These are phyloP conservation scores for Thripadectes ignobilis DNA, from an alignment of 2,797 vertebrate genomes.

Conservation along the genomic window DNA sequence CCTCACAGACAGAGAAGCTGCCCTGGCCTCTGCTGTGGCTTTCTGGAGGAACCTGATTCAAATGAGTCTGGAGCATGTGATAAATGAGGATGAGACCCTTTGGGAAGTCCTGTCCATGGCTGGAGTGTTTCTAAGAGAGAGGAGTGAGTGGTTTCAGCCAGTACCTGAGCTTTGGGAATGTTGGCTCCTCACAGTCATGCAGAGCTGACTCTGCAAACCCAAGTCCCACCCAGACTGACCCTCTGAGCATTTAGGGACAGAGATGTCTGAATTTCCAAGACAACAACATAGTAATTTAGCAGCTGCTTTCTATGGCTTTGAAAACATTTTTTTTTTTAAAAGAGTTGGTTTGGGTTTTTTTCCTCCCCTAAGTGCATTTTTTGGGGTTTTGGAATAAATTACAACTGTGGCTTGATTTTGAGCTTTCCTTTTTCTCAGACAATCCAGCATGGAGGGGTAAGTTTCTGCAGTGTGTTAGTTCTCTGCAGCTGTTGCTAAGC, in stretches of 20 bases:
- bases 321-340: background rate
- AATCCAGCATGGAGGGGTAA: background rate
- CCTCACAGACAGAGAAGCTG: background rate
- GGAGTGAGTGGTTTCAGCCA: background rate
- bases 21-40: background rate
- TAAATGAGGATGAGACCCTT: background rate
- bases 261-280: background rate
- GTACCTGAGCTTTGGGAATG: background rate
- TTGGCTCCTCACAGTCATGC: background rate
- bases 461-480: slow-evolving; percentile 4
- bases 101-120: background rate
- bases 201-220: background rate
- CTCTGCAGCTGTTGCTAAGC: slow-evolving; percentile 30
- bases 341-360: background rate
- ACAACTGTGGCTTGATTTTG: background rate
- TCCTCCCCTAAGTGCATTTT: background rate
- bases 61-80: background rate
- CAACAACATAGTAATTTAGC: background rate
- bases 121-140: background rate
- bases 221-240: background rate
- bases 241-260: background rate
- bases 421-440: slow-evolving; percentile 17
- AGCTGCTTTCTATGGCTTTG: background rate
- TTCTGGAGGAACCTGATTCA: background rate
- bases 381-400: background rate